Evolutionary conservation across 2,797 vertebrate species (phyloP), one percentile per base, ranked within the genome.

Genomic region (Hoplostethus atlanticus): DNA sequence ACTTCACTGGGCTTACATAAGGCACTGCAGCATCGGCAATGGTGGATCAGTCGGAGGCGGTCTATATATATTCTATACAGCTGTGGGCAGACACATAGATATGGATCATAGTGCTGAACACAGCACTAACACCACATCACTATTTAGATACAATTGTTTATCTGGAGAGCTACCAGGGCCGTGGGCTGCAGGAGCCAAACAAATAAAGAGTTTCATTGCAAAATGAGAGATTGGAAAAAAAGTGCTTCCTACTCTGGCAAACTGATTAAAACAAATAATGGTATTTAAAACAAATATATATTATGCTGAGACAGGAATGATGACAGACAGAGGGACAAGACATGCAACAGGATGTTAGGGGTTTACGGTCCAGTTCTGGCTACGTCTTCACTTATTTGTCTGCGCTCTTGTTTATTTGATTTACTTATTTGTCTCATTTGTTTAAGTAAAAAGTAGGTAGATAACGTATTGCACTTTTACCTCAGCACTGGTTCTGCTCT

Each of bases 1-100:
- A 69, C 61, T 88, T 90, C 78, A 77, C 71, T 60, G 69, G 63
- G 76, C 83, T 90, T 91, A 83, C 71, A 85, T 92, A 90, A 93
- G 79, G 70, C 71, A 84, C 84, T 89, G 89, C 88, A 83, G 73
- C 44, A 61, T 46, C n/a, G 44, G 65, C 64, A 80, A 25, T 64
- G 68, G 77, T 6, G 5, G 63, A 64, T 72, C 84, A 71, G 64
- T 81, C 68, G 80, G 28, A 38, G 58, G 71, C 68, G 52, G 63
- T 76, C 48, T 68, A 21, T 72, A 40, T 36, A 46, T 58, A 5
- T 54, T 55, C 9, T 55, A 54, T 57, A 73, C 60, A 73, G 73
- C 76, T 83, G 76, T 55, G 44, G 10, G 58, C 74, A 66, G 74
- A 68, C 51, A 77, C 68, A 67, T 60, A 75, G 81, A 81, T 79